Evolutionary conservation across 2,113 vertebrate species (phyloP).

Genomic region (Thryonomys swinderianus): DNA sequence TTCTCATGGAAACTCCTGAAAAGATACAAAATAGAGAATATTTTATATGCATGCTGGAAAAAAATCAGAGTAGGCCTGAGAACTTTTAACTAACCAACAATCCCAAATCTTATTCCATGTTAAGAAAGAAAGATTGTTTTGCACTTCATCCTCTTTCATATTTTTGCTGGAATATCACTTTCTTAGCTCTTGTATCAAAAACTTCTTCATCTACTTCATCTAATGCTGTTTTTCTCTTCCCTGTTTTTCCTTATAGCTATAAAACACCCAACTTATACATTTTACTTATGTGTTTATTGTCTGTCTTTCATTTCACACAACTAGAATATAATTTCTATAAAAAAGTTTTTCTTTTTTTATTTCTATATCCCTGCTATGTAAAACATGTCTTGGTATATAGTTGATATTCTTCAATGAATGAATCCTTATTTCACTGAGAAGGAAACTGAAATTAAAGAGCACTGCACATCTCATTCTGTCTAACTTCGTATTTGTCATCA

Average conservation of each 20-base stretch:
- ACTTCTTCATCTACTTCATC: neutral
- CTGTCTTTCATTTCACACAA: neutral
- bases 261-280: neutral
- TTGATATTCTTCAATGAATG: neutral
- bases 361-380: neutral
- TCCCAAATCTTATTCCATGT: neutral
- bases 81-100: neutral
- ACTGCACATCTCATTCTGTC: neutral
- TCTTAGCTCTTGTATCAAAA: neutral
- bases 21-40: neutral
- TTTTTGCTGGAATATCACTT: neutral
- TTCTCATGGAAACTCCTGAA: neutral
- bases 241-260: neutral
- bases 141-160: neutral
- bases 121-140: neutral
- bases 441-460: constrained; percentile 1
- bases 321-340: neutral
- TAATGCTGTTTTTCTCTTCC: neutral
- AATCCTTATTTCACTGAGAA: neutral
- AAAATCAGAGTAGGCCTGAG: neutral
- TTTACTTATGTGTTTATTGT: neutral
- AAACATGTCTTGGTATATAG: neutral
- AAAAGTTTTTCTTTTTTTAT: neutral
- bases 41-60: neutral
- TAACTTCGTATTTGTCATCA: neutral